These are phyloP conservation scores for Arothron firmamentum DNA, from an alignment of 2,113 vertebrate species.

Conservation along the genomic window DNA sequence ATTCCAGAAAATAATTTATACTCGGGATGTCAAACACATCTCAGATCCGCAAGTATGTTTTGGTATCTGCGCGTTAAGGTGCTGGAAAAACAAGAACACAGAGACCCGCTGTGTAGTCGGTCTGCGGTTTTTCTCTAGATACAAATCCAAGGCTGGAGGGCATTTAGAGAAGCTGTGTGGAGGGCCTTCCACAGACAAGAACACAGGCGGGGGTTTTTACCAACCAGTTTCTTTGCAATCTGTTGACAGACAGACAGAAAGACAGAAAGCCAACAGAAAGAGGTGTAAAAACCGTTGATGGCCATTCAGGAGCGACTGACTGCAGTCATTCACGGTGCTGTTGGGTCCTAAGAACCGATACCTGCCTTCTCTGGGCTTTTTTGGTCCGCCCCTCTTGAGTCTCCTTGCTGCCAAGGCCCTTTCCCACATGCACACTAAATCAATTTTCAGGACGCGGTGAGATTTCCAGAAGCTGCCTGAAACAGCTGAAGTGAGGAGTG, in stretches of 20 bases:
- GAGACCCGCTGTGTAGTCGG: conserved; percentile 32
- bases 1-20: conserved; percentile 64
- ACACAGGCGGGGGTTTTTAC: conserved; percentile 44
- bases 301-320: conserved; percentile 31
- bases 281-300: conserved; percentile 27
- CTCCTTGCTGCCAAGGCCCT: neutral
- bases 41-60: conserved; percentile 22
- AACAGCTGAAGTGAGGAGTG: neutral
- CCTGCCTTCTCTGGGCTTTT: neutral
- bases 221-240: conserved; percentile 38
- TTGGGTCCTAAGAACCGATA: neutral
- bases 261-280: neutral
- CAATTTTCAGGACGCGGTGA: neutral
- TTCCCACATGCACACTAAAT: neutral
- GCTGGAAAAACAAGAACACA: conserved; percentile 22
- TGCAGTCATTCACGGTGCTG: conserved; percentile 35
- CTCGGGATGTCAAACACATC: conserved; percentile 54
- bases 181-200: conserved; percentile 35
- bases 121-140: conserved; percentile 35
- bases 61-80: conserved; percentile 33
- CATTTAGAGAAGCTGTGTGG: conserved; percentile 30
- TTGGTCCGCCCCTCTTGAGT: neutral
- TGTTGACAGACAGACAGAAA: conserved; percentile 31
- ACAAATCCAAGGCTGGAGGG: conserved; percentile 42
- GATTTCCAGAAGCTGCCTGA: neutral